Evolutionary conservation across 2,888 invertebrate genomes (phyloP), one percentile per base, ranked within the genome.

Genomic region (Noctua janthe): DNA sequence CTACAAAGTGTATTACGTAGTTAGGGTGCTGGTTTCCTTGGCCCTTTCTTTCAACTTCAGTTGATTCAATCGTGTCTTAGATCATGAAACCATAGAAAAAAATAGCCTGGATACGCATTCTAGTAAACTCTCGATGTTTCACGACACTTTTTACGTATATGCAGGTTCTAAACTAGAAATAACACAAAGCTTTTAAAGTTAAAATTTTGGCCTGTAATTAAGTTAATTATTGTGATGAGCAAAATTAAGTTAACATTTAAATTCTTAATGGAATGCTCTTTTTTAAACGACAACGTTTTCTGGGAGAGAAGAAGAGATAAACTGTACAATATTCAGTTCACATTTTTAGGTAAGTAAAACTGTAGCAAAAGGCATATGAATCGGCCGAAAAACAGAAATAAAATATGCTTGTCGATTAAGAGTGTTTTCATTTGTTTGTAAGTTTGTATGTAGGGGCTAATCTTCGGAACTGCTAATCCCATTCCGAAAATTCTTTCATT

Each of bases 191-290:
- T 71, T 74, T 76, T 67, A 72, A 78, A 86, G 76, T 82, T 80
- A 64, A 81, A 89, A 80, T n/a, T n/a, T n/a, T n/a, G 56, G 82
- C 74, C 71, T 71, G 71, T 81, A 84, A 85, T 88, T 85, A 83
- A 76, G 71, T 84, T 83, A 86, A 90, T 90, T 87, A 88, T 86
- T 81, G 80, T 86, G 86, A 84, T 71, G 79, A 81, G 80, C 72
- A 84, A 84, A 86, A 81, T 83, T 82, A 81, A 78, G 69, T 79
- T 79, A 70, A 74, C 83, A 81, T 82, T 88, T 81, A 73, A 80
- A 87, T 82, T 78, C 80, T 80, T 83, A 82, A 87, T 84, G 79
- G 80, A 75, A 84, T 79, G 74, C 71, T 69, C 78, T 70, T 85
- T 83, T 79, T 76, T 73, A 54, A 67, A 83, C 39, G 70, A 74